These are phyloP conservation scores for Lithosia quadra DNA, from an alignment of 2,888 invertebrate species.

Conservation along the genomic window DNA sequence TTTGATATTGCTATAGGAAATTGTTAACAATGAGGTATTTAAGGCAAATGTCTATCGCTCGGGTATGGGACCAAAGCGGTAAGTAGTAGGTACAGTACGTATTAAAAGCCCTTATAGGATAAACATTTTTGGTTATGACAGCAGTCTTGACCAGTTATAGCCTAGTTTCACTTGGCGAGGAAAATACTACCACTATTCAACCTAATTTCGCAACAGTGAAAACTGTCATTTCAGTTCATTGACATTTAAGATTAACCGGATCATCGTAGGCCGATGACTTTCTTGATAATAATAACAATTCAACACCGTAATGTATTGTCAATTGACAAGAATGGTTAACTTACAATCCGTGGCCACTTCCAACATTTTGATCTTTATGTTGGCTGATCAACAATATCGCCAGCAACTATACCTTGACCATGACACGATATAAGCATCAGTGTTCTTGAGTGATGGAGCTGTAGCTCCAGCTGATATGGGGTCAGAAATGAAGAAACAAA, in stretches of 20 bases:
- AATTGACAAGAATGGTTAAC: background rate
- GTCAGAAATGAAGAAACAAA: too few species aligned
- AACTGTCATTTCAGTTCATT: slow-evolving; percentile 16
- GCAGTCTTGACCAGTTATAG: background rate
- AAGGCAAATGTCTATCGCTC: too few species aligned
- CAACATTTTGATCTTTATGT: background rate
- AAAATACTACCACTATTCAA: background rate
- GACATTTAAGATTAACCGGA: slow-evolving; percentile 12
- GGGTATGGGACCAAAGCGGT: too few species aligned
- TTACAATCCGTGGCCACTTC: background rate
- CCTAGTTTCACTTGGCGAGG: background rate
- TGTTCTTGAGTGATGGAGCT: too few species aligned
- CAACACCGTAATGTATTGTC: slow-evolving; percentile 11
- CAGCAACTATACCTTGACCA: too few species aligned
- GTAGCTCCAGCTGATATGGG: too few species aligned
- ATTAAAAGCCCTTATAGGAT: background rate
- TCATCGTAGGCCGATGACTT: slow-evolving; percentile 12
- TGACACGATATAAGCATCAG: too few species aligned
- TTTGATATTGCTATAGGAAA: too few species aligned
- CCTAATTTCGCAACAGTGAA: slow-evolving; percentile 8
- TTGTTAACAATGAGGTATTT: too few species aligned
- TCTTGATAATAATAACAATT: slow-evolving; percentile 13
- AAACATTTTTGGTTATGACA: background rate
- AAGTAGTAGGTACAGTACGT: too few species aligned
- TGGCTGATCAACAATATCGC: too few species aligned